Percentiles rank a stretch among this genome's conserved stretches.
Conservation (phyloP, 2,888 invertebrate genomes). For the Polymixis flavicincta region DNA sequence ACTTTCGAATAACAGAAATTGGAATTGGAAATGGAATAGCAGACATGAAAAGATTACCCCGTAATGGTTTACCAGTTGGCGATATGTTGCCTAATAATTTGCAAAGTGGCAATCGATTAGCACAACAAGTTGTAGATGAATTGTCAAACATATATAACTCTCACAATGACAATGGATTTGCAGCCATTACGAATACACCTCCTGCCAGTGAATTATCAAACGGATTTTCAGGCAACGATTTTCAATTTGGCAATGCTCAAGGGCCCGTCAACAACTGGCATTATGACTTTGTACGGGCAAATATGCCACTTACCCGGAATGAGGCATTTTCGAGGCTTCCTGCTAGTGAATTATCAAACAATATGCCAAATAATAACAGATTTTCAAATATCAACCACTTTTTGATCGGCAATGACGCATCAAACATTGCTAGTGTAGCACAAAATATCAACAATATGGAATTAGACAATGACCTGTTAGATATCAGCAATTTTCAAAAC, state of each 20-base stretch:
- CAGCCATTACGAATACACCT: slow-evolving; percentile 4
- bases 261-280: slow-evolving; percentile 22
- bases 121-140: neutral
- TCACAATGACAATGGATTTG: slow-evolving; percentile 16
- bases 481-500: slow-evolving; percentile 7
- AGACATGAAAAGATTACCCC: slow-evolving; percentile 29
- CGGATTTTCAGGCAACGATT: slow-evolving; percentile 12
- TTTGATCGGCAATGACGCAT: neutral
- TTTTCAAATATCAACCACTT: neutral
- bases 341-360: neutral
- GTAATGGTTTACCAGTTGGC: slow-evolving; percentile 7
- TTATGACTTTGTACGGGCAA: slow-evolving; percentile 11
- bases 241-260: slow-evolving; percentile 21
- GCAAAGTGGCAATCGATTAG: neutral
- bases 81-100: slow-evolving; percentile 19
- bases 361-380: neutral
- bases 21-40: slow-evolving; percentile 3
- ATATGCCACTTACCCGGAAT: slow-evolving; percentile 9
- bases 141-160: neutral
- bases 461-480: slow-evolving; percentile 7
- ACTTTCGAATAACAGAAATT: slow-evolving; percentile 32
- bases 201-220: neutral
- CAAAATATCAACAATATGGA: slow-evolving; percentile 22
- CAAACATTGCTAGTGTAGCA: neutral
- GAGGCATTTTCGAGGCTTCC: no score